Base-by-base conservation (phyloP, 2,113 vertebrate genomes). In the Mormyrus iriodes region DNA sequence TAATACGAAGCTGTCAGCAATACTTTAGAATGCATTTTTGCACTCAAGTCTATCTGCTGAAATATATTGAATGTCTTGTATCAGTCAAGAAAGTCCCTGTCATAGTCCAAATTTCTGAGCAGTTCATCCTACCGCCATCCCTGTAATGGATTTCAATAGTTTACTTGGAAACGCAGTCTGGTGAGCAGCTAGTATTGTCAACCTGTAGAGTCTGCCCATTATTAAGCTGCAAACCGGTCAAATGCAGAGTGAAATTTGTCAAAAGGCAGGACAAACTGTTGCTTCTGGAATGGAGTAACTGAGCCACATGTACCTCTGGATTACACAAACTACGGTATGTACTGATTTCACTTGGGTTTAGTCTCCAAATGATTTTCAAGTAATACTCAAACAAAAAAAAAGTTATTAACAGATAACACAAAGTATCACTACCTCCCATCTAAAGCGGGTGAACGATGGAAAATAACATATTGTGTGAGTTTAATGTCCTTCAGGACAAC, bases 1-100 rank as follows among this genome's bases (percentile, higher is more conserved):
- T 73, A 39, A 61, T 35, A 49, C 19, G 44, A 84, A 49, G 82
- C n/a, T 52, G 19, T 86, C 24, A 27, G 46, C 4, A 86, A 86
- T 86, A 86, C 90, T 93, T 92, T 92, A 92, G 89, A 93, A 91
- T 85, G 85, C 93, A 94, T 53, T 93, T 94, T 94, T 95, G 94
- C 93, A 93, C 89, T 92, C 88, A 46, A 91, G 48, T 3, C 79
- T 85, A 79, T 89, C 85, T 88, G 88, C 44, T 24, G 51, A 24
- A 17, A 53, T 53, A 53, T 1, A 35, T 15, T 39, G 17, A 13
- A 55, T 86, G 13, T 85, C 24, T 49, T n/a, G 24, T 51, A 19
- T 79, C 48, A 85, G 83, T 46, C 48, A 27, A 49, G n/a, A 85
- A 13, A 31, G 10, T 51, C 27, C 13, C 13, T 17, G 51, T 53